Base-by-base conservation (phyloP, 1,140 invertebrate species). In the Drosophila sp. region DNA sequence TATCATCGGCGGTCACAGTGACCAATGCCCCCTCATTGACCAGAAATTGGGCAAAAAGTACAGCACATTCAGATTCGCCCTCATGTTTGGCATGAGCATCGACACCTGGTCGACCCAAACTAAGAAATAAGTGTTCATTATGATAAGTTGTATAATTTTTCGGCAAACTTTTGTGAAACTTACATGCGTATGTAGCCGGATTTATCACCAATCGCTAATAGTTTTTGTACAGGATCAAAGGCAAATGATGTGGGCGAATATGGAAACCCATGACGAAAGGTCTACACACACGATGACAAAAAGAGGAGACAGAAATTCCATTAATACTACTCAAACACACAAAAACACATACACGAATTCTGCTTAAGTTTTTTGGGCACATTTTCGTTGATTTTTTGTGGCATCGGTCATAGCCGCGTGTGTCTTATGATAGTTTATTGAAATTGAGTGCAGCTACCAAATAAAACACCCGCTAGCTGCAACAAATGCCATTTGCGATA, bases 261-360 rank as follows among this genome's bases (percentile, higher is more conserved):
- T 71, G 99, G 99, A 94, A 99, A 99, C 80, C 99, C 99, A 96
- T 99, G 98, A 44, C 98, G 95, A 91, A 98, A 98, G 82, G 98
- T 99, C 98, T 99, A 96, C 23, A 96, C 96, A 93, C 80, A 47
- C 4, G 17, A 17, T 17, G 17, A 57, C 11, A 44, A 27, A 30
- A 17, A 17, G 2, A 44, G 3, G 44, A 4, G 2, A 44, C 3
- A 23, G 30, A 2, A 7, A 23, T 47, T 25, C 56, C n/a, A 35
- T 11, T 3, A 55, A 41, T 47, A 54, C 44, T 35, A n/a, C 23
- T 40, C 0, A 40, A 58, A 23, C 17, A 17, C 17, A 17, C 17
- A 17, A 17, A 17, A 17, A 17, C 17, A 17, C 17, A 17, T 17
- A 17, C 17, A 17, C 55, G 30, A 5, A 8, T 30, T 60, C 10